Conservation (phyloP, 2,888 invertebrate species). For the Drosophila algonquin region DNA sequence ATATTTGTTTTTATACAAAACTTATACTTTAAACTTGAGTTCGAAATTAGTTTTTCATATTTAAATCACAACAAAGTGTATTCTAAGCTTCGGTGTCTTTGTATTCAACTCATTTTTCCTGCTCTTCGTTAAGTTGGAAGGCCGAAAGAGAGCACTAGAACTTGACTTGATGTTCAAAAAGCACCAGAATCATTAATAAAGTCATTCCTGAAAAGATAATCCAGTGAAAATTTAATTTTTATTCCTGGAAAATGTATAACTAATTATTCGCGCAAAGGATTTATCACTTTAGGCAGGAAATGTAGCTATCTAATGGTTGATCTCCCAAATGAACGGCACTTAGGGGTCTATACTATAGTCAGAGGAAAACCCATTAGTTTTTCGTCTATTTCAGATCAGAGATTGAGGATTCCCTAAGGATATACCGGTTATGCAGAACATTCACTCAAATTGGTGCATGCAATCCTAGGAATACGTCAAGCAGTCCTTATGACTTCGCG, state of each 20-base stretch:
- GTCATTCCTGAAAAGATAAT: neutral
- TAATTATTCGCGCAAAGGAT: too few relatives aligned
- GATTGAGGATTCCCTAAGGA: too few relatives aligned
- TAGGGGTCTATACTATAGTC: too few relatives aligned
- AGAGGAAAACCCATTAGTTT: neutral
- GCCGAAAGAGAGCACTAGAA: neutral
- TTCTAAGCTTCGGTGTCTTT: neutral
- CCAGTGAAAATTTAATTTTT: neutral
- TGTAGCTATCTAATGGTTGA: too few relatives aligned
- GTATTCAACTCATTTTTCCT: neutral
- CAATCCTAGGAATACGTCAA: constrained; percentile 27
- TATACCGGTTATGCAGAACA: too few relatives aligned
- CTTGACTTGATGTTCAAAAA: neutral
- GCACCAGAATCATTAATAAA: neutral
- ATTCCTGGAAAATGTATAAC: too few relatives aligned
- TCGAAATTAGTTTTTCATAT: neutral
- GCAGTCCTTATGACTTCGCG: constrained; percentile 51
- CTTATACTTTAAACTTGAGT: neutral
- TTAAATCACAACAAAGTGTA: neutral
- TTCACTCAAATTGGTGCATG: constrained; percentile 19
- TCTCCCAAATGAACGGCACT: too few relatives aligned
- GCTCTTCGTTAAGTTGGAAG: neutral
- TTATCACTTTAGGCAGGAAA: too few relatives aligned
- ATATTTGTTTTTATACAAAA: too few relatives aligned
- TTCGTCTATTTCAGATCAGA: too few relatives aligned